Evolutionary conservation across 2,888 invertebrate species (phyloP), one percentile per base, ranked within the genome.

Genomic region (Cosmorhoe ocellata): DNA sequence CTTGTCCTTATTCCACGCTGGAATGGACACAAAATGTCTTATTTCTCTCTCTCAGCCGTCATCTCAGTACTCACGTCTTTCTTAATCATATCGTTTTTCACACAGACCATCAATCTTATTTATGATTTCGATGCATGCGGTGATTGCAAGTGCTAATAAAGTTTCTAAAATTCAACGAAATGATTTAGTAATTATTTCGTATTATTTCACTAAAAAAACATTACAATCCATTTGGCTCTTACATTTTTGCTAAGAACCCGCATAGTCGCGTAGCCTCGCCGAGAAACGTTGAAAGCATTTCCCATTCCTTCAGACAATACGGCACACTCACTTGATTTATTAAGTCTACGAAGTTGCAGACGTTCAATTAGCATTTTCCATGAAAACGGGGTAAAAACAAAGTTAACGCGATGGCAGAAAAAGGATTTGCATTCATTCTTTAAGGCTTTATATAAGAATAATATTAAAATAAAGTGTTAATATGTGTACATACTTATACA

Each of bases 371-470:
- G 51, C 37, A 43, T 31, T 44, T 41, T 37, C 34, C 44, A 47
- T 34, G 42, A 53, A 51, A 52, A 47, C 38, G 31, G 41, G 39
- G 36, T 42, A 39, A 46, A 32, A 59, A 57, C 55, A 50, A 61
- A 57, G 51, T 55, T 52, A 45, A 38, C 42, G 38, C 40, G 32
- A 40, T 45, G 42, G 24, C 31, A 45, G 37, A 45, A 43, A 28
- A 47, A 36, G 36, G 56, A 51, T 56, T 54, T 48, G 47, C 55
- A 52, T 56, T 47, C 54, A 53, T 59, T 54, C 54, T 39, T 56
- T 48, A 51, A 52, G 45, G 37, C 12, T 40, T 37, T 18, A 32
- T 22, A 31, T 6, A 18, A 2, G 18, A 18, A 18, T 18, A 18
- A 3, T 18, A 18, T 18, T 18, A 3, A 2, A 18, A 18, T 18